Evolutionary conservation across 2,797 vertebrate genomes (phyloP), one percentile per base, ranked within the genome.

Genomic region (Lateolabrax maculatus): DNA sequence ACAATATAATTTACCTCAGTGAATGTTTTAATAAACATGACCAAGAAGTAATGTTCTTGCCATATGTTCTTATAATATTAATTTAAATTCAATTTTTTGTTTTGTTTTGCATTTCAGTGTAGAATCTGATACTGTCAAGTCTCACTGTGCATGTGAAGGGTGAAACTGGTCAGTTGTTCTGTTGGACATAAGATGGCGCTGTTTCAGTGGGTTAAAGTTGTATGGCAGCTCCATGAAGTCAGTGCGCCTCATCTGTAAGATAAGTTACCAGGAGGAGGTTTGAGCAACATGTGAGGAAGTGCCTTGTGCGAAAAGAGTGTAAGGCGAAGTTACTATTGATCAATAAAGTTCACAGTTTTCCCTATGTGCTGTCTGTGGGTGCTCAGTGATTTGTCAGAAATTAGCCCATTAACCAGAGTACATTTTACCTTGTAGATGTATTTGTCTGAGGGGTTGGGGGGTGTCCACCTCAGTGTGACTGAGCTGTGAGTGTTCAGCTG

Each of bases 121-220:
- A 37, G 60, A 39, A 29, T 12, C 31, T 51, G 2, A 25, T 1
- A 13, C n/a, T 15, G 5, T 62, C n/a, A 5, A 55, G 5, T 71
- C 13, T 49, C 2, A 15, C 16, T 53, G 21, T 61, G 19, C 49
- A 27, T 31, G 12, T 76, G 11, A 41, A 39, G 12, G 57, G 3
- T 56, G 34, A 56, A 27, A 63, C 34, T 55, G 23, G 23, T 57
- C n/a, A 77, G 80, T 81, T 84, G 2, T 58, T 65, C 16, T 49
- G 16, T 64, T 43, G 19, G 57, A 80, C 94, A 87, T 61, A 75
- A 85, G 93, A 67, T 90, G 93, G 92, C 84, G 62, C 78, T 82
- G 76, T 94, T 87, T 89, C 80, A 64, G 49, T 55, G 61, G 10
- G 23, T 52, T 80, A 5, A 64, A 51, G 48, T 48, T 71, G 48